phyloP scores from a whole-genome alignment of 2,797 vertebrate species.

The Paguma larvata region DNA sequence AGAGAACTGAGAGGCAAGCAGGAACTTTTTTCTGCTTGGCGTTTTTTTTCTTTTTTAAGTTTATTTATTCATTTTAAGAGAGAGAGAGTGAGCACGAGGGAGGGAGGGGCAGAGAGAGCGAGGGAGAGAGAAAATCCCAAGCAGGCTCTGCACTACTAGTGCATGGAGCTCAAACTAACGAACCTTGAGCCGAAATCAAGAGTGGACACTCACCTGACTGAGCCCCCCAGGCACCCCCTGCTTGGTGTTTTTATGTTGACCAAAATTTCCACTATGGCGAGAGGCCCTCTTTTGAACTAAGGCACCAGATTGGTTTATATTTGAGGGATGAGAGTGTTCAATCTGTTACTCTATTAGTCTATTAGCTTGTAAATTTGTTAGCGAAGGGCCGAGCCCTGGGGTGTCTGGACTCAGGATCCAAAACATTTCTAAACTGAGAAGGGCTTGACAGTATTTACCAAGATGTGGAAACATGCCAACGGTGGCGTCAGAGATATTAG shows the following conservation, averaged over 20 bases:
- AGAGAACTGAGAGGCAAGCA: neutral
- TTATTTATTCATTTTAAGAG: too few species aligned
- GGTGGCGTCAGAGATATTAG: neutral
- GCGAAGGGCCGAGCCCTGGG: neutral
- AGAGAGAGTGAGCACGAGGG: too few species aligned
- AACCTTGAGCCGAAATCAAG: too few species aligned
- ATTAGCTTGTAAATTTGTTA: neutral
- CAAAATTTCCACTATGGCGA: neutral
- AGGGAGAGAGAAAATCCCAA: too few species aligned
- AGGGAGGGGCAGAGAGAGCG: too few species aligned
- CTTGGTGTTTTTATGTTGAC: conserved; percentile 5
- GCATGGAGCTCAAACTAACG: too few species aligned
- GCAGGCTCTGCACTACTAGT: too few species aligned
- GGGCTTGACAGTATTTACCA: neutral
- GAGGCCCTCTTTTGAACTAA: neutral
- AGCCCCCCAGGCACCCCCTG: neutral
- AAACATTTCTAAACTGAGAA: conserved; percentile 12
- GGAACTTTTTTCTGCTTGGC: neutral
- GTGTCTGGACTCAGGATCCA: neutral
- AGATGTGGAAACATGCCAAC: neutral
- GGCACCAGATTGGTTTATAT: neutral
- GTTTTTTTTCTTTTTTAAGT: neutral
- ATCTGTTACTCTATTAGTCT: neutral
- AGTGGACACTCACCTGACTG: too few species aligned
- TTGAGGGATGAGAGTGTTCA: neutral